Percentiles rank a stretch among this genome's conserved stretches.
These are phyloP conservation scores for Euzetes globulus DNA, from an alignment of 2,888 invertebrate genomes.

Conservation along the genomic window DNA sequence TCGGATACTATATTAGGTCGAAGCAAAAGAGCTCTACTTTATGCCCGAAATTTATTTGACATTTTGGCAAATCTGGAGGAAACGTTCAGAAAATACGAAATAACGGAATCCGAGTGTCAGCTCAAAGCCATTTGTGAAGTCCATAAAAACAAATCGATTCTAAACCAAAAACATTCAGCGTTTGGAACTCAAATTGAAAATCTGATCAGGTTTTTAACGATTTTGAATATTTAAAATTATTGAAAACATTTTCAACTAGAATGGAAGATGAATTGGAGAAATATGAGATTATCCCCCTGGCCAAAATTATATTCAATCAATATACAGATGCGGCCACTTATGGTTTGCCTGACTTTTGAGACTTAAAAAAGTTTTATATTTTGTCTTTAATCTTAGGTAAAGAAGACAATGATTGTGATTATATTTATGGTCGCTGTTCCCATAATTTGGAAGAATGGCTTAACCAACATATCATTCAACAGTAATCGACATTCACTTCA, in stretches of 20 bases:
- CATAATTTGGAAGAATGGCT: slow-evolving; percentile 14
- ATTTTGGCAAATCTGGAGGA: slow-evolving; percentile 27
- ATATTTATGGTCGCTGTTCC: slow-evolving; percentile 11
- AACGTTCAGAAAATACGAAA: not conserved
- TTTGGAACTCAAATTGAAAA: not conserved
- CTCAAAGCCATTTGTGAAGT: slow-evolving; percentile 30
- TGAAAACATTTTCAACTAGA: not conserved
- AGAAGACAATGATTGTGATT: slow-evolving; percentile 26
- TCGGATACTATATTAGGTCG: not conserved
- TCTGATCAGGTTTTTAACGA: slow-evolving; percentile 2
- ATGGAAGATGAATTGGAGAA: slow-evolving; percentile 21
- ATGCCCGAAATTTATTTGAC: slow-evolving; percentile 27
- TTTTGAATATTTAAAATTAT: not conserved
- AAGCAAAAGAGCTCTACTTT: not conserved
- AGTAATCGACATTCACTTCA: no score
- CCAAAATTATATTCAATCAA: slow-evolving; percentile 16
- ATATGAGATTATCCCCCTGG: slow-evolving; percentile 19
- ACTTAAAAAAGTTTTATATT: not conserved
- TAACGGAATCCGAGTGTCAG: slow-evolving; percentile 9
- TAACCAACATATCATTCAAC: not conserved
- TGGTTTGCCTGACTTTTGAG: not conserved
- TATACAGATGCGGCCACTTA: slow-evolving; percentile 26
- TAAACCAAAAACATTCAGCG: not conserved
- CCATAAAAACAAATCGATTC: not conserved
- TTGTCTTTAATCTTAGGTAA: not conserved